phyloP scores from a whole-genome alignment of 2,888 invertebrate species.

The Sicus ferrugineus region DNA sequence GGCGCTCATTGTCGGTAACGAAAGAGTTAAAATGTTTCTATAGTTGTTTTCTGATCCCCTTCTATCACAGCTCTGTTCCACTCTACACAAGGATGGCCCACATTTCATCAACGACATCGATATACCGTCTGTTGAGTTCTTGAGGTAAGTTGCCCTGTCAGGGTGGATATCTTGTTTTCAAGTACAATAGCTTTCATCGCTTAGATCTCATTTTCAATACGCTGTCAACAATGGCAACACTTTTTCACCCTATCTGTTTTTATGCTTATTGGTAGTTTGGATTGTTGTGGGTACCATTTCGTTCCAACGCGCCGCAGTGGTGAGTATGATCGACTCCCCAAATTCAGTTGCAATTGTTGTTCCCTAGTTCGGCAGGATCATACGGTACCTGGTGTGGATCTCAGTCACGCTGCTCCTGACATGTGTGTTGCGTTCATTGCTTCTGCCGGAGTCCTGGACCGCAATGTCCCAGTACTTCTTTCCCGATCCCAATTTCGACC shows the following conservation, averaged over 20 bases:
- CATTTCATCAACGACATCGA: constrained; percentile 26
- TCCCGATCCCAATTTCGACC: constrained; percentile 25
- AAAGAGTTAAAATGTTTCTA: background rate
- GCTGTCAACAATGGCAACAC: background rate
- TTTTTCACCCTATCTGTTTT: constrained; percentile 37
- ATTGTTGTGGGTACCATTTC: constrained; percentile 29
- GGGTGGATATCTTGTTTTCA: background rate
- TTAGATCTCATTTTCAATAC: constrained; percentile 12
- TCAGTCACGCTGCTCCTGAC: constrained; percentile 46
- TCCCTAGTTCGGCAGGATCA: constrained; percentile 51
- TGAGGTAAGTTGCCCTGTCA: constrained; percentile 44
- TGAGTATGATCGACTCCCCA: background rate
- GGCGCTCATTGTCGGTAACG: background rate
- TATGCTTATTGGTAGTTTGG: constrained; percentile 37
- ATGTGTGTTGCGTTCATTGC: constrained; percentile 49
- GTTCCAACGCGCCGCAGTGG: constrained; percentile 7
- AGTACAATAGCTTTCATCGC: constrained; percentile 22
- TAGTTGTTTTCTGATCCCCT: background rate
- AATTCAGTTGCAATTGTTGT: background rate
- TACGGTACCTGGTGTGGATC: constrained; percentile 47
- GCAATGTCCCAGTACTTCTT: constrained; percentile 41
- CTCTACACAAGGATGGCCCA: background rate
- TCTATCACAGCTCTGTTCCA: constrained; percentile 1
- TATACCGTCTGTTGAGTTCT: constrained; percentile 51
- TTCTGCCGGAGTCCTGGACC: constrained; percentile 49